Conservation (phyloP, 1,140 invertebrate species). For the Ostrea denselamellosa region DNA sequence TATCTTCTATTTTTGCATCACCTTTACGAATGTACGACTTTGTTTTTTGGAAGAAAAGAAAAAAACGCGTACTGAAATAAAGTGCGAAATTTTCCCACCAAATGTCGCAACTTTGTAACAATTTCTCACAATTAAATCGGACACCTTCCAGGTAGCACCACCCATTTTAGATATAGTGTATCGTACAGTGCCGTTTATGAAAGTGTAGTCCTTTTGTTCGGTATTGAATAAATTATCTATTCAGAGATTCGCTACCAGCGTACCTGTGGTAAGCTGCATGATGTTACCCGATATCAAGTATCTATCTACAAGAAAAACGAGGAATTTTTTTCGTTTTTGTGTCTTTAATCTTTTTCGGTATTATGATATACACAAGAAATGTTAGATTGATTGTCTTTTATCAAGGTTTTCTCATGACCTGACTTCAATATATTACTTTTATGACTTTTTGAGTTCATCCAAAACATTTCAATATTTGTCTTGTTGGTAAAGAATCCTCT, state of each 20-base stretch:
- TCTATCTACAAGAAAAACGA: conserved; percentile 2
- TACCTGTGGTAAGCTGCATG: background rate
- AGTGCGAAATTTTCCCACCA: conserved; percentile 10
- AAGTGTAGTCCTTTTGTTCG: background rate
- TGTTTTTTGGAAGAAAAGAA: background rate
- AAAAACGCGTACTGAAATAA: too few species aligned
- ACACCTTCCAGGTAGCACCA: background rate
- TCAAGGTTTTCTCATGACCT: background rate
- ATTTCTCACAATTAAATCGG: conserved; percentile 3
- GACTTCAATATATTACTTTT: conserved; percentile 6
- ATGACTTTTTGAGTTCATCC: background rate
- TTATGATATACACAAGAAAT: background rate
- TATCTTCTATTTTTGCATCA: background rate
- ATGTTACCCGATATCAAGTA: background rate
- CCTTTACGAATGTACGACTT: background rate
- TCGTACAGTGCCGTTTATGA: background rate
- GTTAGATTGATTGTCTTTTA: background rate
- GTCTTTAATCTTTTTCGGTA: background rate
- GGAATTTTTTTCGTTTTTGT: background rate
- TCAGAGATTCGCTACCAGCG: background rate
- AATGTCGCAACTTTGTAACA: conserved; percentile 21
- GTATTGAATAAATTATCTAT: background rate
- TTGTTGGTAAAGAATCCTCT: background rate
- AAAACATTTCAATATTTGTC: background rate
- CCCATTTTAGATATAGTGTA: background rate